Conservation (phyloP, 92 coral and sea anemone species). For the Zoanthus sansibaricus region DNA sequence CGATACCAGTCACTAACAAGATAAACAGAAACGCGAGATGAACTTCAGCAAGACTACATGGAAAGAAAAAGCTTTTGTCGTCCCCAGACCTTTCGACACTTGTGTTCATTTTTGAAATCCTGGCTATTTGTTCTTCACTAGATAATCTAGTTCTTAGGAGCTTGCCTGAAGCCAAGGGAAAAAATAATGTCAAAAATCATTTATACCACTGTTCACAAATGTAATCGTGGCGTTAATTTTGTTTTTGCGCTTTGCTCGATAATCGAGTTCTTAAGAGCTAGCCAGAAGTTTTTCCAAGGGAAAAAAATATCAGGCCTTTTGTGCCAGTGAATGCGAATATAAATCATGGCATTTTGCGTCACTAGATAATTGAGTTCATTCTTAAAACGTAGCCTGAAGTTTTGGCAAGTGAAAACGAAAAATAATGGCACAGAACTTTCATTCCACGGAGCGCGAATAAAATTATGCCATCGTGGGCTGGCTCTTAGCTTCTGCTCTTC, state of each 20-base stretch:
- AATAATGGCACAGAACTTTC: no score
- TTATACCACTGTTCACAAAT: background rate
- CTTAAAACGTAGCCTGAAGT: no score
- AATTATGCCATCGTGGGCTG: no score
- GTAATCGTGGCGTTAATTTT: no score
- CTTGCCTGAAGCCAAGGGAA: background rate
- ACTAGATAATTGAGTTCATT: no score
- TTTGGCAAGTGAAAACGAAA: no score
- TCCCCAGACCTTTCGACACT: background rate
- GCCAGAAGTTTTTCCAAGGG: no score
- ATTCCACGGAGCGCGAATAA: no score
- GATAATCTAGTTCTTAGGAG: background rate
- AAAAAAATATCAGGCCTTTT: no score
- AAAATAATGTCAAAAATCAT: background rate
- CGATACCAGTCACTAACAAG: background rate
- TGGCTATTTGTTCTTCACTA: background rate
- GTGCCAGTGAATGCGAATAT: no score
- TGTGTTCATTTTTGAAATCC: background rate
- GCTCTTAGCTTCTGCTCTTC: background rate
- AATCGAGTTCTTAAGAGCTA: no score
- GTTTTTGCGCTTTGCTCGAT: background rate
- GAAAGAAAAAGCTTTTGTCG: background rate
- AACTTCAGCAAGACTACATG: background rate
- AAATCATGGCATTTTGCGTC: no score
- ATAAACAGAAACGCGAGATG: constrained; percentile 6